These are phyloP conservation scores for Hyperoplus immaculatus DNA, from an alignment of 2,797 vertebrate species.

Conservation along the genomic window DNA sequence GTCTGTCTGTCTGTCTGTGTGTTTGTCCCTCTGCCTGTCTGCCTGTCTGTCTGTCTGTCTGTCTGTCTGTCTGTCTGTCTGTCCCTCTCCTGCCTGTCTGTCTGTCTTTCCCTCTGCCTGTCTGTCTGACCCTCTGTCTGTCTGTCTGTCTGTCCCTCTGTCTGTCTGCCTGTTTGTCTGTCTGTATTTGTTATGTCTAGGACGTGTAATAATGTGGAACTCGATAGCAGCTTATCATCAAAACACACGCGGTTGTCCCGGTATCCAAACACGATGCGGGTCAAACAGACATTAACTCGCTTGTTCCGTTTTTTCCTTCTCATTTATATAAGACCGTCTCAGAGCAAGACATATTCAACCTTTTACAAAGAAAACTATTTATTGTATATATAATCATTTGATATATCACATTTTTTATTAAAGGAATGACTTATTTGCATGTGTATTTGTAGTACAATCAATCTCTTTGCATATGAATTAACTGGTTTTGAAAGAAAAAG, in stretches of 20 bases:
- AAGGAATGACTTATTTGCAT: neutral
- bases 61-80: no score
- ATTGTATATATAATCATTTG: no score
- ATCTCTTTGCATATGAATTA: neutral
- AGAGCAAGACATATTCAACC: neutral
- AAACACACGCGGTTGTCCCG: conserved; percentile 37
- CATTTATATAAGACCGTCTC: neutral
- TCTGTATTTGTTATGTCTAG: conserved; percentile 72
- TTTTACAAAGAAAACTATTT: neutral
- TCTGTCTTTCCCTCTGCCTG: no score
- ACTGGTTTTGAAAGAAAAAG: neutral
- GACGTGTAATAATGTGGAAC: conserved; percentile 73
- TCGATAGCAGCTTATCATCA: conserved; percentile 67
- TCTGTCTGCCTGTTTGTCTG: no score
- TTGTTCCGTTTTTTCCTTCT: neutral
- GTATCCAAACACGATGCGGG: conserved; percentile 26
- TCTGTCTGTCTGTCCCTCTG: no score
- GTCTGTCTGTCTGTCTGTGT: no score
- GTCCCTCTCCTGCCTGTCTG: no score
- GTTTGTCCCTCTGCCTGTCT: no score
- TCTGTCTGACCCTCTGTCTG: no score
- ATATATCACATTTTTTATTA: neutral
- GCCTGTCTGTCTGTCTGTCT: no score
- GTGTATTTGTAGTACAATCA: neutral
- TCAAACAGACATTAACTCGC: conserved; percentile 6